These are phyloP conservation scores for Drosophila insularis DNA, from an alignment of 1,140 invertebrate genomes.

Conservation along the genomic window DNA sequence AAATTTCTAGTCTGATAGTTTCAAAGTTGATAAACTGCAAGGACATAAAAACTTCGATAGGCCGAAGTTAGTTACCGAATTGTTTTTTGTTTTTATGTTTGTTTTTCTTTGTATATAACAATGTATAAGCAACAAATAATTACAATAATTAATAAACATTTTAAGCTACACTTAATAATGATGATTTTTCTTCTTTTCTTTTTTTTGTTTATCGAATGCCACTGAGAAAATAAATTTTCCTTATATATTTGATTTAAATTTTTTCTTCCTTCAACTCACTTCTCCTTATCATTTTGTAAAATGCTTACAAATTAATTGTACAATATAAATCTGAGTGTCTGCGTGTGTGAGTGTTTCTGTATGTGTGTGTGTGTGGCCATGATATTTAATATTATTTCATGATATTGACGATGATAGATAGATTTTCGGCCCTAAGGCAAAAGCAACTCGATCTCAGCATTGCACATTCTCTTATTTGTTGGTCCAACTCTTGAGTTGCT, in stretches of 20 bases:
- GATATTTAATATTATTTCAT: slow-evolving; percentile 20
- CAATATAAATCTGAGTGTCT: slow-evolving; percentile 47
- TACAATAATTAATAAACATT: slow-evolving; percentile 71
- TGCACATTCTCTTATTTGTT: slow-evolving; percentile 11
- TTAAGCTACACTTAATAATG: slow-evolving; percentile 63
- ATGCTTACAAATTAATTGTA: slow-evolving; percentile 78
- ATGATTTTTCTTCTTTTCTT: slow-evolving; percentile 41
- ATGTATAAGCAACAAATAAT: slow-evolving; percentile 76
- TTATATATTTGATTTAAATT: slow-evolving; percentile 76
- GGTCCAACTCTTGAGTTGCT: slow-evolving; percentile 41
- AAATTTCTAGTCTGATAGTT: neutral
- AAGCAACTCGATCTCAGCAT: slow-evolving; percentile 17
- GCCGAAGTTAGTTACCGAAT: neutral
- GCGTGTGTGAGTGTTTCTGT: neutral
- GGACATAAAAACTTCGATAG: neutral
- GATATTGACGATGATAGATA: slow-evolving; percentile 10
- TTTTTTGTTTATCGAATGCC: no score
- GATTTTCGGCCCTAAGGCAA: slow-evolving; percentile 6
- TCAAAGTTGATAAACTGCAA: neutral
- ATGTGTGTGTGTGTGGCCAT: slow-evolving; percentile 39
- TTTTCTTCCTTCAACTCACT: neutral
- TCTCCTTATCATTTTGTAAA: slow-evolving; percentile 41
- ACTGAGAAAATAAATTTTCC: slow-evolving; percentile 59
- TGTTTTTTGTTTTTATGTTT: slow-evolving; percentile 4
- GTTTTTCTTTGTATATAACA: slow-evolving; percentile 31